These are phyloP conservation scores for Sphenodon punctatus DNA, from an alignment of 2,797 vertebrate genomes.

Conservation along the genomic window DNA sequence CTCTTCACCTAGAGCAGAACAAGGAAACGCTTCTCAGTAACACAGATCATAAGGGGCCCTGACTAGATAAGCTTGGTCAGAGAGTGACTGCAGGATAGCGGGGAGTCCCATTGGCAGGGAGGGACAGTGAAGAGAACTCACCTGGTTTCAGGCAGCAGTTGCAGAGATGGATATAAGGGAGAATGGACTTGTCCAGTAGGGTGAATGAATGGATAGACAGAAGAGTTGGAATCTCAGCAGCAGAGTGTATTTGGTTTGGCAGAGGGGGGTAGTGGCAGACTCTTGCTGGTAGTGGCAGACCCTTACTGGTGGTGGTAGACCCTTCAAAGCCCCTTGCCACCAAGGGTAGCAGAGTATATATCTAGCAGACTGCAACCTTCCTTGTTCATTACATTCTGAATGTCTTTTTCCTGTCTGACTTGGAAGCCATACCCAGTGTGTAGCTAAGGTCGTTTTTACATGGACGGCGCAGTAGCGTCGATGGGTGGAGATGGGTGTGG, in stretches of 20 bases:
- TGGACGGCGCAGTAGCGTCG: too few species aligned
- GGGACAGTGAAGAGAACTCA: not conserved
- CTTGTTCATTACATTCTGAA: too few species aligned
- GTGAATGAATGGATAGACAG: not conserved
- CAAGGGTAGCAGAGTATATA: not conserved
- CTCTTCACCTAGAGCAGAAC: not conserved
- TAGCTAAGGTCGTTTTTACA: too few species aligned
- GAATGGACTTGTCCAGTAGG: not conserved
- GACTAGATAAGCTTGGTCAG: not conserved
- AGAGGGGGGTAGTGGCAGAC: not conserved
- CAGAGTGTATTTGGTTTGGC: not conserved
- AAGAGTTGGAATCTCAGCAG: not conserved
- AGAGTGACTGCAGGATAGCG: not conserved
- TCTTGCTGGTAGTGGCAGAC: not conserved
- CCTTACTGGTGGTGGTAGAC: too few species aligned
- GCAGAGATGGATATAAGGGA: not conserved
- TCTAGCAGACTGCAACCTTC: not conserved
- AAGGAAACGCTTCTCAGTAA: not conserved
- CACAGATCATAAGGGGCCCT: not conserved
- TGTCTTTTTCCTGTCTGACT: too few species aligned
- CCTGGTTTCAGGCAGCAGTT: not conserved
- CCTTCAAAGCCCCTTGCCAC: not conserved
- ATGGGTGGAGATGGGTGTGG: too few species aligned
- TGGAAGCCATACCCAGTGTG: too few species aligned
- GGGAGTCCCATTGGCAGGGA: not conserved